These are phyloP conservation scores for Elymnias hypermnestra DNA, from an alignment of 1,140 invertebrate genomes.

Conservation along the genomic window DNA sequence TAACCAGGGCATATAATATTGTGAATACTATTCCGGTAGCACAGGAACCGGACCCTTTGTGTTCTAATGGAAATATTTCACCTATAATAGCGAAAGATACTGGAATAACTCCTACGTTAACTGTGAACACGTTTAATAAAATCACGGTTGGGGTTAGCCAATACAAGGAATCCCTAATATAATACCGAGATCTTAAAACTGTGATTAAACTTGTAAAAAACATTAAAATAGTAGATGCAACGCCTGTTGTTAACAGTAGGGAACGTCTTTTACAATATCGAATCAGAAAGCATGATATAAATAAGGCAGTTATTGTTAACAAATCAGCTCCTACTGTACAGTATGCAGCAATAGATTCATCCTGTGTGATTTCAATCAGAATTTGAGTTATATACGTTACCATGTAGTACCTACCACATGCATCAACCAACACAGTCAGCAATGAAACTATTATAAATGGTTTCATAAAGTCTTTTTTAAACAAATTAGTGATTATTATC, in stretches of 20 bases:
- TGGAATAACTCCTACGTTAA: constrained; percentile 35
- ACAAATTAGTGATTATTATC: constrained; percentile 7
- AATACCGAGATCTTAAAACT: constrained; percentile 15
- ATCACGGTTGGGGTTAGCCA: constrained; percentile 31
- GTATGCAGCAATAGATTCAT: constrained; percentile 30
- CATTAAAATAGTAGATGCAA: constrained; percentile 25
- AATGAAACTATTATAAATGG: constrained; percentile 29
- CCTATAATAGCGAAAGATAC: constrained; percentile 31
- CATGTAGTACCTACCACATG: constrained; percentile 34
- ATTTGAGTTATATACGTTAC: constrained; percentile 35
- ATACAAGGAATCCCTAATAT: constrained; percentile 1
- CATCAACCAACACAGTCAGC: constrained; percentile 29
- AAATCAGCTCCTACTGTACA: constrained; percentile 30
- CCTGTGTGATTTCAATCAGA: constrained; percentile 28
- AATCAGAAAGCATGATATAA: constrained; percentile 25
- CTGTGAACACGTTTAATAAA: constrained; percentile 28
- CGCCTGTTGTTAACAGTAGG: constrained; percentile 28
- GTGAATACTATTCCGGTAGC: constrained; percentile 33
- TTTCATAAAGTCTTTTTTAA: constrained; percentile 31
- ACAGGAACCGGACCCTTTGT: constrained; percentile 30
- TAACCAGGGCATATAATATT: constrained; percentile 20
- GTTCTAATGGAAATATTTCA: constrained; percentile 42
- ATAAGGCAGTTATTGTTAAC: constrained; percentile 27
- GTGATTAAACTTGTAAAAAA: constrained; percentile 27
- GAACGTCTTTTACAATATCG: constrained; percentile 28